phyloP scores from a whole-genome alignment of 2,113 vertebrate species.

The Myrmecobius fasciatus region DNA sequence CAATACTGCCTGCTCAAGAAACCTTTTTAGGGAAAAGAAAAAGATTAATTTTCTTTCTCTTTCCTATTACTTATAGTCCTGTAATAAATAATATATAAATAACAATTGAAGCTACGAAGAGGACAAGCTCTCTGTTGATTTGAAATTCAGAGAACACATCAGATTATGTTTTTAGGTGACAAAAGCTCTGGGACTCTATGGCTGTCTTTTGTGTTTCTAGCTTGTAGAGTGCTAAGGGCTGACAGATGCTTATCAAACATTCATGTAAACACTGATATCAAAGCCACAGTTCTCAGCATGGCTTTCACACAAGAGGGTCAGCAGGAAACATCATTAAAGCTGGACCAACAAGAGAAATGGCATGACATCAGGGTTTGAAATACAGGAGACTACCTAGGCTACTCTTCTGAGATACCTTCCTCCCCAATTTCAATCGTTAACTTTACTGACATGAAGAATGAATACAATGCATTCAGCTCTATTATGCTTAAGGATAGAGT shows the following conservation, averaged over 20 bases:
- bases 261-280: conserved; percentile 83
- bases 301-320: conserved; percentile 77
- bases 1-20: conserved; percentile 65
- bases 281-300: conserved; percentile 77
- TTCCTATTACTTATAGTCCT: conserved; percentile 63
- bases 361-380: conserved; percentile 54
- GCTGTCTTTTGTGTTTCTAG: conserved; percentile 78
- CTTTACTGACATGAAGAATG: conserved; percentile 21
- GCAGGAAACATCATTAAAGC: conserved; percentile 79
- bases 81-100: conserved; percentile 81
- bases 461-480: conserved; percentile 34
- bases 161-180: conserved; percentile 82
- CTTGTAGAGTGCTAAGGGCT: conserved; percentile 80
- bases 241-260: conserved; percentile 87
- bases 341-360: conserved; percentile 72
- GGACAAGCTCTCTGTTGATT: conserved; percentile 76
- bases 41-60: conserved; percentile 57
- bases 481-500: conserved; percentile 30
- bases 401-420: conserved; percentile 2
- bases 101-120: conserved; percentile 73
- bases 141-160: conserved; percentile 81
- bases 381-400: not conserved
- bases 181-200: conserved; percentile 79
- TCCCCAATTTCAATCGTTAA: conserved; percentile 9
- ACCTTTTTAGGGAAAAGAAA: conserved; percentile 58